Conservation (phyloP, 2,888 invertebrate species). For the Trissonchulus sp. region DNA sequence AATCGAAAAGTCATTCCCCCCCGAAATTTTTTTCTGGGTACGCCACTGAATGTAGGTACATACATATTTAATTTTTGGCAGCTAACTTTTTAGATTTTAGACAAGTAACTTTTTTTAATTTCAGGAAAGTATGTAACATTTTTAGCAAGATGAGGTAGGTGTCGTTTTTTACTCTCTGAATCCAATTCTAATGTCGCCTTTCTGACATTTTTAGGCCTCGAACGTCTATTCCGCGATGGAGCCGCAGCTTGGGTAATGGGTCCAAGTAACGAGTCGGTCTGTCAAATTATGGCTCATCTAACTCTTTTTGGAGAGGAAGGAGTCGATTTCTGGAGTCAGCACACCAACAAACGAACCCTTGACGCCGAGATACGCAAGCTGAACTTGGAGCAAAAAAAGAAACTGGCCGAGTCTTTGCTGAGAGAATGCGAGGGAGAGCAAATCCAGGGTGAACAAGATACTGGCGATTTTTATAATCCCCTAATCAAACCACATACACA, state of each 20-base stretch:
- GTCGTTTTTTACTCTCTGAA: no score
- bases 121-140: no score
- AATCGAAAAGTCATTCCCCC: no score
- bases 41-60: no score
- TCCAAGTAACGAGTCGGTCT: conserved; percentile 11
- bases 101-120: no score
- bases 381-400: background rate
- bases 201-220: conserved; percentile 8
- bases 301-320: background rate
- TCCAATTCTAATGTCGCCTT: no score
- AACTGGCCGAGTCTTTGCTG: conserved; percentile 5
- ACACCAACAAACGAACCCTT: background rate
- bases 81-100: no score
- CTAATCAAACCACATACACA: no score
- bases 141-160: no score
- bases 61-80: no score
- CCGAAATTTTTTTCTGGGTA: no score
- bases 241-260: conserved; percentile 21
- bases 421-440: background rate
- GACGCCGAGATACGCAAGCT: conserved; percentile 3
- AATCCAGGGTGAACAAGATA: background rate
- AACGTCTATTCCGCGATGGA: conserved; percentile 16
- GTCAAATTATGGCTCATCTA: background rate
- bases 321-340: conserved; percentile 11
- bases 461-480: no score